phyloP scores from a whole-genome alignment of 2,797 vertebrate genomes.

The Numenius phaeopus region DNA sequence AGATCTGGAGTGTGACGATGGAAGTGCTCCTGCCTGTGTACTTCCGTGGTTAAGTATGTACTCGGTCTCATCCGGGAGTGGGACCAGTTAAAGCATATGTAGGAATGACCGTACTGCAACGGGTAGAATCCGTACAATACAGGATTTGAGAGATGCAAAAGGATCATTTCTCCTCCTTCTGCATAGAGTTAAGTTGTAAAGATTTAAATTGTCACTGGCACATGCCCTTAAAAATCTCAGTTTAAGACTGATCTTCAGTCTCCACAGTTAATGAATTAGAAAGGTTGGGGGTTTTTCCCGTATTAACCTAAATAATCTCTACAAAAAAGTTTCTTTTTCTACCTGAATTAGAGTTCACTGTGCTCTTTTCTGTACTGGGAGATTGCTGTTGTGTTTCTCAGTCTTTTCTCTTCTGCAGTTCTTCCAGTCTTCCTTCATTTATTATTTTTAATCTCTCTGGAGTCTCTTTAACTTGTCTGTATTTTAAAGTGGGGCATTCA shows the following conservation, averaged over 20 bases:
- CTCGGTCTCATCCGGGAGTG: not conserved
- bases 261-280: not conserved
- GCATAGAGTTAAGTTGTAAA: not conserved
- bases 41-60: not conserved
- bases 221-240: not conserved
- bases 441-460: not conserved
- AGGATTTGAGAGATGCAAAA: not conserved
- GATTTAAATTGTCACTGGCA: not conserved
- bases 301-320: not conserved
- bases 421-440: not conserved
- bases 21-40: not conserved
- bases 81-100: not conserved
- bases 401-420: not conserved
- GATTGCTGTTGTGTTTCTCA: not conserved
- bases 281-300: rapidly evolving
- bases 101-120: not conserved
- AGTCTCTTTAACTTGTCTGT: not conserved
- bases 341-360: not conserved
- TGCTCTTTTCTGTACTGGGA: not conserved
- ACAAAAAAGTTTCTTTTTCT: not conserved
- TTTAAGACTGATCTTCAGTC: not conserved
- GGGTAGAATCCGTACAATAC: not conserved
- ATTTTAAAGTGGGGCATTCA: not conserved
- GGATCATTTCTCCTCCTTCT: not conserved
- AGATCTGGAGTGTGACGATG: not conserved